These are phyloP conservation scores for Gadus macrocephalus DNA, from an alignment of 2,113 vertebrate species.

Conservation along the genomic window DNA sequence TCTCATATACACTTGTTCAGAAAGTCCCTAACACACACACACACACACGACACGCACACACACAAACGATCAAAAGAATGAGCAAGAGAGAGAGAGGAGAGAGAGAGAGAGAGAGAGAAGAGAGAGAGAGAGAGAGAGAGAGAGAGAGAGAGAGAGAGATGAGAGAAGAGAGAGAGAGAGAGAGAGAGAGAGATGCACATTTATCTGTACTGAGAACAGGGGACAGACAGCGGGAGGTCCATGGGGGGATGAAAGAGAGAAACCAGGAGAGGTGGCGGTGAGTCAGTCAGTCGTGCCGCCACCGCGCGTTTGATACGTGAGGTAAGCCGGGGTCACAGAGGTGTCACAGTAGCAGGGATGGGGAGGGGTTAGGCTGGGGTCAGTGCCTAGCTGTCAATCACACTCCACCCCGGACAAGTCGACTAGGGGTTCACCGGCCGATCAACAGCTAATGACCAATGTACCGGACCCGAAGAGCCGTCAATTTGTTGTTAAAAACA, in stretches of 20 bases:
- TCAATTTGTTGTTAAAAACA: no score
- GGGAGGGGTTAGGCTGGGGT: slow-evolving; percentile 14
- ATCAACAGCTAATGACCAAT: background rate
- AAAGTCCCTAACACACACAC: slow-evolving; percentile 9
- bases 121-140: no score
- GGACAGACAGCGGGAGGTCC: no score
- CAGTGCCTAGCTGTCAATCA: slow-evolving; percentile 24
- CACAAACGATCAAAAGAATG: slow-evolving; percentile 6
- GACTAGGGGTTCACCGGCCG: slow-evolving; percentile 18
- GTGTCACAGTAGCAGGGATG: slow-evolving; percentile 35
- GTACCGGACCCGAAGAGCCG: background rate
- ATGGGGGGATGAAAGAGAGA: no score
- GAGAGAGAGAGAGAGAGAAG: background rate
- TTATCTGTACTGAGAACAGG: background rate
- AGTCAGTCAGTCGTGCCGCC: background rate
- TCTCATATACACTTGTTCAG: background rate
- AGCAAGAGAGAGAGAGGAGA: background rate
- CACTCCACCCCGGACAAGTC: slow-evolving; percentile 9
- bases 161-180: slow-evolving; percentile 1
- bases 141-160: slow-evolving; percentile 4
- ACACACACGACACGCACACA: slow-evolving; percentile 6
- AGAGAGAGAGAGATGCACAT: slow-evolving; percentile 1
- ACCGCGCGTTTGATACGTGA: slow-evolving; percentile 11
- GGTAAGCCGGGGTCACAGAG: slow-evolving; percentile 30
- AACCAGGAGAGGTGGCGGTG: no score